Base-by-base conservation (phyloP, 1,140 invertebrate species). In the Drosophila willistoni region DNA sequence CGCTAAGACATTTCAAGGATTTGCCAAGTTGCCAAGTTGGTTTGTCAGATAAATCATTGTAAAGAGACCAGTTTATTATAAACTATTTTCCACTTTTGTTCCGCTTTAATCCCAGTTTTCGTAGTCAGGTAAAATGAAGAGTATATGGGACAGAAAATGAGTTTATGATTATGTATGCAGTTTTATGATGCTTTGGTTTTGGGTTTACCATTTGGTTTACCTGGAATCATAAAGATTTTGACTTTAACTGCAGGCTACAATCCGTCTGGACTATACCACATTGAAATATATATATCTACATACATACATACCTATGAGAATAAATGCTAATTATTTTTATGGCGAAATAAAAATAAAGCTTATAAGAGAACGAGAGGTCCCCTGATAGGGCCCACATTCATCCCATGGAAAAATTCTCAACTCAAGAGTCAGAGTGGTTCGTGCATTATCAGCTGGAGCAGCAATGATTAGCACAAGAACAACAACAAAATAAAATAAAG, bases 191-290 rank as follows among this genome's bases (percentile, higher is more conserved):
- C 56, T 19, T 57, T 9, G n/a, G 41, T 54, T 39, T 64, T 25
- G 36, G 42, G 25, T 60, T 14, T 22, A 34, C 12, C 19, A 41
- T 47, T 47, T 47, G 14, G 44, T 59, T 68, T 66, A 67, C 66
- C 73, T 57, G 68, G 42, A 39, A 68, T 70, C 82, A 85, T 85
- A 86, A 87, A 87, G 71, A 79, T 85, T 68, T 86, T 87, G 82
- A 85, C 82, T 85, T 65, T 71, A 47, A 77, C 70, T 70, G 81
- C 77, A 73, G 47, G 66, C 60, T 47, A 34, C 39, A 33, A 6
- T 39, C 70, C n/a, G 44, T 51, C 44, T 51, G 17, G 17, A 7
- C 7, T 17, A 7, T 6, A 25, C 25, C n/a, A 44, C n/a, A 44
- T 14, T 7, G 1, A n/a, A 1, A 44, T 17, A 13, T 19, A 7